Evolutionary conservation across 2,888 invertebrate species (phyloP).

Genomic region (Andrena hattorfiana): DNA sequence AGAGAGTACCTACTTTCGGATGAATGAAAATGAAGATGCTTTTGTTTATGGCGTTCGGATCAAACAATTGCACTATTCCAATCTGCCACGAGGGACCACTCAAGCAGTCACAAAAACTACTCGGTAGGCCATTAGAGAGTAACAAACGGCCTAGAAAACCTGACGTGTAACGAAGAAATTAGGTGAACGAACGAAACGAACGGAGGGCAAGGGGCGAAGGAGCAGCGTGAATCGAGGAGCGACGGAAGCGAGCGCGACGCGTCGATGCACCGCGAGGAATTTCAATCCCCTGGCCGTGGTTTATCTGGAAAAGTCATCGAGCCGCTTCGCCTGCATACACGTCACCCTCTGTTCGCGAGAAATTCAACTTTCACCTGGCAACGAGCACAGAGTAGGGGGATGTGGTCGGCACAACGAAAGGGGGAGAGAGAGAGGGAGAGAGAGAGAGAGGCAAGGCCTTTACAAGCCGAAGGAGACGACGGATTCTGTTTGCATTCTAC

Average conservation of each 20-base stretch:
- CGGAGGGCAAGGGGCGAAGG: neutral
- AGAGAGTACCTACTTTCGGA: too few relatives aligned
- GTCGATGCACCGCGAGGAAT: slow-evolving; percentile 28
- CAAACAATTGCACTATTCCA: neutral
- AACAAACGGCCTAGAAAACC: neutral
- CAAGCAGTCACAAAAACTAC: too few relatives aligned
- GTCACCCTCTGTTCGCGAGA: slow-evolving; percentile 36
- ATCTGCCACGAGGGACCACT: neutral
- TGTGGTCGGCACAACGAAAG: slow-evolving; percentile 10
- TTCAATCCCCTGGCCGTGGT: slow-evolving; percentile 31
- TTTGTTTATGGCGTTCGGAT: neutral
- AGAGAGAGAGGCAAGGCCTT: slow-evolving; percentile 2
- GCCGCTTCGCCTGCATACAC: slow-evolving; percentile 32
- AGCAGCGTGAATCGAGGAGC: slow-evolving; percentile 8
- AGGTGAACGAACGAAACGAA: neutral
- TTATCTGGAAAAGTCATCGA: slow-evolving; percentile 57
- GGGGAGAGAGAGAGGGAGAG: neutral
- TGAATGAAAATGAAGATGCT: too few relatives aligned
- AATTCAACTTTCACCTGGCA: slow-evolving; percentile 53
- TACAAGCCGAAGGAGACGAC: slow-evolving; percentile 17
- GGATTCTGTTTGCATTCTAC: slow-evolving; percentile 25
- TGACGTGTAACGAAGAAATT: neutral
- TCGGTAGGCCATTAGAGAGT: too few relatives aligned
- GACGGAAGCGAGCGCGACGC: slow-evolving; percentile 39
- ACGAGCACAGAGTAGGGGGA: neutral